A percentile compares a stretch with the other conserved stretches of the same genome.
phyloP scores from a whole-genome alignment of 2,797 vertebrate genomes.

The Okamejei kenojei region DNA sequence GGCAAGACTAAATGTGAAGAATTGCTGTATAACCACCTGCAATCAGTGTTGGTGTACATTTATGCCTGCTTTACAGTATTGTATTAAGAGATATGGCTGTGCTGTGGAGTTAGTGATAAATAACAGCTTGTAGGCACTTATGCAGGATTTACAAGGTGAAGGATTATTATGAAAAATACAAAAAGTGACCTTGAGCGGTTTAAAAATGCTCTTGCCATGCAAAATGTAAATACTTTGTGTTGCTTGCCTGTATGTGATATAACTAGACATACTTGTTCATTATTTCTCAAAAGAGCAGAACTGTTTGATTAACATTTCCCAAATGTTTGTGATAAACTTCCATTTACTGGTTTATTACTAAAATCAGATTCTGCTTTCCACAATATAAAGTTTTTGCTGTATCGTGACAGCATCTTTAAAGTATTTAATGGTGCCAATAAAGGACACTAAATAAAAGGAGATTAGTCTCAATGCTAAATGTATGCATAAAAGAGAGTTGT shows the following conservation, averaged over 20 bases:
- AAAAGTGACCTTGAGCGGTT: neutral
- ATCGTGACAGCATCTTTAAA: neutral
- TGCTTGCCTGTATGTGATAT: neutral
- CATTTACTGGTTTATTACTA: neutral
- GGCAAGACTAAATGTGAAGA: neutral
- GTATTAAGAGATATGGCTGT: slow-evolving; percentile 28
- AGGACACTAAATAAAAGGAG: neutral
- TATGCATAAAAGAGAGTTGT: neutral
- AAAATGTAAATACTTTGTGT: neutral
- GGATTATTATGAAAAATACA: neutral
- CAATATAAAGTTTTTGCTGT: neutral
- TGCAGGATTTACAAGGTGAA: neutral
- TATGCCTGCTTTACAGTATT: neutral
- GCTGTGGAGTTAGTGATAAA: neutral
- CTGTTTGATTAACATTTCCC: neutral
- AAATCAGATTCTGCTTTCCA: neutral
- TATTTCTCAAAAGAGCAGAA: neutral
- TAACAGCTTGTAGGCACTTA: neutral
- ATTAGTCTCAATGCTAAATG: neutral
- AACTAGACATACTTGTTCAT: neutral
- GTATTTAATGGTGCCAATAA: neutral
- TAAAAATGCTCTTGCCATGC: neutral
- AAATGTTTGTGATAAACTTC: neutral
- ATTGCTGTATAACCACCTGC: slow-evolving; percentile 2
- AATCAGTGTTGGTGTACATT: neutral